phyloP scores from a whole-genome alignment of 2,113 vertebrate genomes.

The Eudyptes chrysolophus region DNA sequence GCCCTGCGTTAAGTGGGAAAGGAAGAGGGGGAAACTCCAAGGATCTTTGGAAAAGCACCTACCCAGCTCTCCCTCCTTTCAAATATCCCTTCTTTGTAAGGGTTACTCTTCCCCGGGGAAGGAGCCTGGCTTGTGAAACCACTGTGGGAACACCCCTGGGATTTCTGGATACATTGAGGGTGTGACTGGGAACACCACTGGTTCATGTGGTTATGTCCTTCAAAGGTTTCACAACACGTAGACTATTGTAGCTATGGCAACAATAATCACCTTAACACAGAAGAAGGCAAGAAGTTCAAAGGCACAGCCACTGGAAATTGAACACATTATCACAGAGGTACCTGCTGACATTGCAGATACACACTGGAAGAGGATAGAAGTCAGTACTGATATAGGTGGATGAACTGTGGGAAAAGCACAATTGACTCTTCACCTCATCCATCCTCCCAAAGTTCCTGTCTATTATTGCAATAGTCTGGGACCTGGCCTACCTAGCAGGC shows the following conservation, averaged over 20 bases:
- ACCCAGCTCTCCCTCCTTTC: background rate
- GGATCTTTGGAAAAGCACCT: background rate
- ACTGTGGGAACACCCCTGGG: background rate
- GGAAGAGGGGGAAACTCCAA: background rate
- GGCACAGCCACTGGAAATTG: background rate
- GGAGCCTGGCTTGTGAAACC: background rate
- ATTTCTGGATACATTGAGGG: background rate
- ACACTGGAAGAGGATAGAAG: background rate
- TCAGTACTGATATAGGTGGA: background rate
- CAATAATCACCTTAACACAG: background rate
- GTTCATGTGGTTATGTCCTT: background rate
- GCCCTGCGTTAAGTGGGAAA: background rate
- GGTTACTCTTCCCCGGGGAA: background rate
- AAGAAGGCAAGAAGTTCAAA: background rate
- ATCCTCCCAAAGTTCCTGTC: background rate
- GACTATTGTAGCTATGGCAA: background rate
- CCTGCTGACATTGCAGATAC: background rate
- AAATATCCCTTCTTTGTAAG: background rate
- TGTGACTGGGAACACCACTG: background rate
- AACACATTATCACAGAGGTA: background rate
- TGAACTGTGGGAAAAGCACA: background rate
- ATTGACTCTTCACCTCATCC: background rate
- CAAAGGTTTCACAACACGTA: background rate
- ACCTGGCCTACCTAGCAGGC: background rate
- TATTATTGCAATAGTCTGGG: background rate